Evolutionary conservation across 2,797 vertebrate genomes (phyloP).

Genomic region (Dicrostonyx torquatus): DNA sequence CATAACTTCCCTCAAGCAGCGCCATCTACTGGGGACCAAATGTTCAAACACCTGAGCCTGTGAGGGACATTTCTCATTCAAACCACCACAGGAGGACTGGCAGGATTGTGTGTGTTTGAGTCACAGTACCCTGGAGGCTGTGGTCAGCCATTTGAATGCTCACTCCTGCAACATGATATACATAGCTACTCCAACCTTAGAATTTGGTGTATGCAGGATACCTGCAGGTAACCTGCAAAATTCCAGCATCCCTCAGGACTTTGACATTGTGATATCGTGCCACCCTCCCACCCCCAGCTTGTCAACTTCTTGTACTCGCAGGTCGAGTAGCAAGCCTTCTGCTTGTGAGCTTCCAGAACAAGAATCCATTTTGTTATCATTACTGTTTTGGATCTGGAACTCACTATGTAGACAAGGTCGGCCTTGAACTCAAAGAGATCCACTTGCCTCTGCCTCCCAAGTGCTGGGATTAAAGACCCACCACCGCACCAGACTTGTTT

Average conservation of each 20-base stretch:
- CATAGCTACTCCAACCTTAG: neutral
- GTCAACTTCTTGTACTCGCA: neutral
- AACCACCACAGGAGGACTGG: neutral
- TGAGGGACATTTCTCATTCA: neutral
- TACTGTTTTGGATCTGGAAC: neutral
- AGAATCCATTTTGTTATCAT: neutral
- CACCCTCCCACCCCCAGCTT: neutral
- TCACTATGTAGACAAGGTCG: neutral
- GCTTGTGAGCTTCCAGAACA: neutral
- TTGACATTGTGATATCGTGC: neutral
- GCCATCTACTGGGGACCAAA: neutral
- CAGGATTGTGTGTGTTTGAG: neutral
- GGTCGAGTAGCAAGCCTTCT: neutral
- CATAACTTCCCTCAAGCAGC: neutral
- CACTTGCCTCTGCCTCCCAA: neutral
- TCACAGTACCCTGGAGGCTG: neutral
- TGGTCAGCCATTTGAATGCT: neutral
- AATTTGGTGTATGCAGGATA: too few species aligned
- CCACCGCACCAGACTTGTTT: neutral
- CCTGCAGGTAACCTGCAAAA: neutral
- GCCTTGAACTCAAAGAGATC: too few species aligned
- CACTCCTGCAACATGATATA: neutral
- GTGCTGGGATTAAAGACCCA: neutral
- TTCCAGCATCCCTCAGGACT: neutral
- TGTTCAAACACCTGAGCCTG: neutral